These are phyloP conservation scores for Pangasius macronema DNA, from an alignment of 2,797 vertebrate species.

Conservation along the genomic window DNA sequence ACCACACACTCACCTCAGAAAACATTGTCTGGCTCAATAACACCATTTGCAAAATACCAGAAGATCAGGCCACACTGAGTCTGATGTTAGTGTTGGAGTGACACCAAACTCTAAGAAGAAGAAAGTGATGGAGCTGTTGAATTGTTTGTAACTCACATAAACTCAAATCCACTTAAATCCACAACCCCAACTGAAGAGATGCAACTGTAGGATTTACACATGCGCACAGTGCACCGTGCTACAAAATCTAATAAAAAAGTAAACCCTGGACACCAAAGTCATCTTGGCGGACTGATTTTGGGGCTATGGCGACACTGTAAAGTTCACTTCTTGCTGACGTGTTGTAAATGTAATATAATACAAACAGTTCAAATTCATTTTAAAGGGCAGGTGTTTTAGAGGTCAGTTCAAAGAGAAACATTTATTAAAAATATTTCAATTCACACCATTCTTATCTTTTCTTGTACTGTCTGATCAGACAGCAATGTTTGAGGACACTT, in stretches of 20 bases:
- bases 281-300: not conserved
- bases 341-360: not conserved
- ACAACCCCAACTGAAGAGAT: not conserved
- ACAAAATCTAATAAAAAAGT: not conserved
- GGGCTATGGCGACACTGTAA: not conserved
- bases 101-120: not conserved
- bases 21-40: not conserved
- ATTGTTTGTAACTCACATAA: not conserved
- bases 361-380: not conserved
- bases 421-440: constrained; percentile 30
- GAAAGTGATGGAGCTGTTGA: not conserved
- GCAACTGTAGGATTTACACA: not conserved
- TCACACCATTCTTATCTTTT: constrained; percentile 39
- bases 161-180: not conserved
- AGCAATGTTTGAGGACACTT: constrained; percentile 59
- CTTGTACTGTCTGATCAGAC: constrained; percentile 25
- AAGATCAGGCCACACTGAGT: not conserved
- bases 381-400: not conserved
- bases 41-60: not conserved
- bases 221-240: not conserved
- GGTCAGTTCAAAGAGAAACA: not conserved
- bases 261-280: not conserved
- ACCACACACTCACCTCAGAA: not conserved
- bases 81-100: not conserved
- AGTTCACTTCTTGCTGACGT: not conserved